These are phyloP conservation scores for Dermatemys mawii DNA, from an alignment of 2,113 vertebrate species.

Conservation along the genomic window DNA sequence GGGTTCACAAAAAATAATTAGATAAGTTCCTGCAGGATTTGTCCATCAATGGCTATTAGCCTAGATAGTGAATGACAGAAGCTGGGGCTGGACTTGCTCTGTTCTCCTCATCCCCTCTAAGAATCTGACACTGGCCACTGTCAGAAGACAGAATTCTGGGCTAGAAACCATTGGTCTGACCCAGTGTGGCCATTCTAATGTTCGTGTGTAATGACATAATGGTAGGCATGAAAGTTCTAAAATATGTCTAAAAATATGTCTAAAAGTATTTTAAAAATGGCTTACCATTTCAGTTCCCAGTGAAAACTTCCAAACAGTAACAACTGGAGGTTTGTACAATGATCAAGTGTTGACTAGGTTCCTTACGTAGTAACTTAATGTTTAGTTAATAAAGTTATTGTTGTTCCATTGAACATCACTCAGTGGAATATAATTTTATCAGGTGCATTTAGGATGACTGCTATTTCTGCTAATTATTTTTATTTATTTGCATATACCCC, in stretches of 20 bases:
- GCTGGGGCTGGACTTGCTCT: too few species aligned
- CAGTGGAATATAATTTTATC: background rate
- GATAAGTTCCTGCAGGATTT: too few species aligned
- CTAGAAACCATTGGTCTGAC: too few species aligned
- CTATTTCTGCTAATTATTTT: background rate
- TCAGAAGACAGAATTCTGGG: too few species aligned
- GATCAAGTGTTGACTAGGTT: background rate
- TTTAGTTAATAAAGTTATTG: background rate
- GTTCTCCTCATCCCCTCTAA: too few species aligned
- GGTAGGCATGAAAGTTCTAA: background rate
- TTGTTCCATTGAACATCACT: background rate
- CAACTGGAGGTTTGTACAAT: background rate
- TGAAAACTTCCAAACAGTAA: background rate
- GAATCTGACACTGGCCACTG: too few species aligned
- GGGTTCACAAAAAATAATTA: too few species aligned
- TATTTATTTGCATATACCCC: background rate
- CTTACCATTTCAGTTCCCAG: too few species aligned
- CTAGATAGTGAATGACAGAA: too few species aligned
- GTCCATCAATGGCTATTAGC: too few species aligned
- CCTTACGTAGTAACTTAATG: background rate
- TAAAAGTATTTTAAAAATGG: too few species aligned
- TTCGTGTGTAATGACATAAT: background rate
- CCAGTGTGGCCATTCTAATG: too few species aligned
- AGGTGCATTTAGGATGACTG: background rate
- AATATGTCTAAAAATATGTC: background rate